Evolutionary conservation across 2,888 invertebrate species (phyloP), one percentile per base, ranked within the genome.

Genomic region (Sarcophaga carnaria): DNA sequence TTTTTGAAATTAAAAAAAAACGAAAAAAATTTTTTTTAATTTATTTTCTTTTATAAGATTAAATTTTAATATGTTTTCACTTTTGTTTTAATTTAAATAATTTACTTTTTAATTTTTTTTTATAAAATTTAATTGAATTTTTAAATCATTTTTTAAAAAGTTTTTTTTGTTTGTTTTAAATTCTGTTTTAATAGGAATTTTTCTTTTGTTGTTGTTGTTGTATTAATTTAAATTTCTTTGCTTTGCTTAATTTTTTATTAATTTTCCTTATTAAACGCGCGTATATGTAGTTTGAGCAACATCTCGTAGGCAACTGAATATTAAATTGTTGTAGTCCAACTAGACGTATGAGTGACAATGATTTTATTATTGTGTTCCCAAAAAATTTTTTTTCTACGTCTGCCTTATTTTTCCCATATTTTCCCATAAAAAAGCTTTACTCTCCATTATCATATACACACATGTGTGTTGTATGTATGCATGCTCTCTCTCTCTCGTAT

Each of bases 221-320:
- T 69, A 60, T n/a, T n/a, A 20, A 71, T 45, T 49, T 37, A 25
- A 14, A 8, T 69, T 54, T 66, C 20, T 80, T 71, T 45, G 60
- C 63, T 71, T 75, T 64, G 47, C 72, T 71, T 79, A 64, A 11
- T 62, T 62, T 66, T 49, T 59, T 47, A 37, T 82, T 60, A n/a
- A 25, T 72, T n/a, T 54, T 64, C 49, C 27, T 14, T 37, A 54
- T 70, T 76, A 54, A 75, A 76, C 67, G 75, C 87, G 84, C 87
- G 84, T 77, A 22, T 81, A 63, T 82, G 79, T 84, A 69, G 71
- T 71, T 87, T 84, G 84, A 81, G 87, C 87, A 87, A 87, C 79
- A 82, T 84, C 81, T 87, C 81, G 78, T 67, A 84, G 81, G 74
- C 74, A 87, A 87, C 87, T 87, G 87, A 82, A 60, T 78, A 66